phyloP scores from a whole-genome alignment of 2,797 vertebrate genomes.

The Champsocephalus esox region DNA sequence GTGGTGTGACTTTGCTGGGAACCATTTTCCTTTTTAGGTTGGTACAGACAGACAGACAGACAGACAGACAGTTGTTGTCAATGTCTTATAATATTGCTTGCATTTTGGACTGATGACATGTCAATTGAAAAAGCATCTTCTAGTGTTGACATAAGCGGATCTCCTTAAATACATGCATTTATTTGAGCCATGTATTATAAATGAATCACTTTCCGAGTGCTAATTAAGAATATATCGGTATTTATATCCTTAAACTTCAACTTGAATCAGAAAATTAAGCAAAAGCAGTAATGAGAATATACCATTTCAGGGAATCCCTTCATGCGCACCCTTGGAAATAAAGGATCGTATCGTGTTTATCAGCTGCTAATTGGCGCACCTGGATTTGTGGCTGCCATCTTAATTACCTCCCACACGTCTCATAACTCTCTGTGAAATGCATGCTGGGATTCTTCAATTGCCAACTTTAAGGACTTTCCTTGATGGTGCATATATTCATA shows the following conservation, averaged over 20 bases:
- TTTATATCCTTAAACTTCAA: constrained; percentile 10
- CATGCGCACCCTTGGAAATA: constrained; percentile 39
- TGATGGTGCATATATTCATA: constrained; percentile 14
- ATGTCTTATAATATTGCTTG: constrained; percentile 3
- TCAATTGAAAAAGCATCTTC: no score
- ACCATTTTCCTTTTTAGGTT: constrained; percentile 36
- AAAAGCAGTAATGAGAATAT: not conserved
- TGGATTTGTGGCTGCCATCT: constrained; percentile 66
- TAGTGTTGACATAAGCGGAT: no score
- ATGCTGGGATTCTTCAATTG: constrained; percentile 64
- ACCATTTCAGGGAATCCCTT: constrained; percentile 7
- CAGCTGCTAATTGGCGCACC: constrained; percentile 73
- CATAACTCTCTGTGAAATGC: constrained; percentile 55
- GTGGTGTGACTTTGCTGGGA: constrained; percentile 55
- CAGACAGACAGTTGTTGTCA: constrained; percentile 23
- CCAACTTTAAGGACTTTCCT: constrained; percentile 39
- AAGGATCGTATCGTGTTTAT: constrained; percentile 70
- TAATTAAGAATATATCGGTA: not conserved
- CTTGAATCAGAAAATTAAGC: not conserved
- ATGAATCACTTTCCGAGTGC: not conserved
- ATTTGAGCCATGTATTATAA: no score
- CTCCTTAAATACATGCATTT: no score
- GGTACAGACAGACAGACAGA: no score
- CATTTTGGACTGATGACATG: no score
- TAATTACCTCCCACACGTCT: constrained; percentile 71